Base-by-base conservation (phyloP, 1,140 invertebrate species). In the Archivesica marissinica region DNA sequence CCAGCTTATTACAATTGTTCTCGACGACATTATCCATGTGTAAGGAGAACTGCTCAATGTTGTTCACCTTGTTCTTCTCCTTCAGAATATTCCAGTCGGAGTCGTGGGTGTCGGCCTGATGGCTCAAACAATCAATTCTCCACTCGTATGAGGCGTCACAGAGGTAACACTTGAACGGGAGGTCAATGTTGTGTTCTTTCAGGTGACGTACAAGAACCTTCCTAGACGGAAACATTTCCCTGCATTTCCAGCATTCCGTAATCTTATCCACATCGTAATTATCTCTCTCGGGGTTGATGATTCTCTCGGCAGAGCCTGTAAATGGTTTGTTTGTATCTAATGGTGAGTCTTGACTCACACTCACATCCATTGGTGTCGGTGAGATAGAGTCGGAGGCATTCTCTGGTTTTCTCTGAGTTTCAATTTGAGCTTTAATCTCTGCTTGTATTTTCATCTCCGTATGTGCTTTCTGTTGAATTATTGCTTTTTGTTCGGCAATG, bases 101-200 rank as follows among this genome's bases (percentile, higher is more conserved):
- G 0, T 95, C 92, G 88, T 99, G 98, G 41, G 93, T 94, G 4
- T 95, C 94, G 80, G 96, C 96, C 79, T 98, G 96, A 91, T 99
- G 98, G 23, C 96, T 96, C 35, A 98, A 93, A 41, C 97, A 97
- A 11, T 96, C 96, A 72, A 96, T 95, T 0, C 98, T 95, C 38
- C 97, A 96, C 0, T 95, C 95, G 90, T 97, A 98, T 0, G 97
- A 97, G 15, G 96, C 96, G 88, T 99, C 98, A 92, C 98, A 99
- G 0, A 99, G 94, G 93, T 99, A 97, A 91, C 98, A 99, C 92
- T 98, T 98, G 94, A 97, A 98, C 0, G 97, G 97, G 39, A 97
- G 94, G 83, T 97, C 97, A 44, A 91, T 91, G 72, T 91, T 91
- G 81, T 93, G 92, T 80, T 93, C 92, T 66, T 93, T 93, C 68